A percentile compares a stretch with the other conserved stretches of the same genome.
Evolutionary conservation across 2,113 vertebrate genomes (phyloP).

Genomic region (Motacilla tschutschensis): DNA sequence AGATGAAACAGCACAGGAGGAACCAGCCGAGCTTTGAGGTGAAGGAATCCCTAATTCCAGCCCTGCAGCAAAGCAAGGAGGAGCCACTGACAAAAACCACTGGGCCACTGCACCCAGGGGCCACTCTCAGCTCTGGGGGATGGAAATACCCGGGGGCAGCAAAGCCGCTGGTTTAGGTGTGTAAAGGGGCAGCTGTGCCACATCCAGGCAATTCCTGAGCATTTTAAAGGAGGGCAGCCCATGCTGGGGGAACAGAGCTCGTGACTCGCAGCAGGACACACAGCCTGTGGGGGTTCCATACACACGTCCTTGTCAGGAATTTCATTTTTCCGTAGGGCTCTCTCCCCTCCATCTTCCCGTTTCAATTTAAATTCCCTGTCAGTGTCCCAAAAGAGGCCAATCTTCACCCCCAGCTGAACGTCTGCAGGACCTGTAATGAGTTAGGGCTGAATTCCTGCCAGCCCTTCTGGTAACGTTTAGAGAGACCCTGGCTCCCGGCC

Average conservation of each 20-base stretch:
- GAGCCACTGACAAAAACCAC: neutral
- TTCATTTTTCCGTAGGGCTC: neutral
- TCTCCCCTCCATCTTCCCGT: neutral
- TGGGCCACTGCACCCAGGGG: neutral
- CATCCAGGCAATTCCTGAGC: neutral
- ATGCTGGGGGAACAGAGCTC: neutral
- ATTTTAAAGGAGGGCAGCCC: neutral
- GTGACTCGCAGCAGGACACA: neutral
- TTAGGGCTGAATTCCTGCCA: slow-evolving; percentile 30
- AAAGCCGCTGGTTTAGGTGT: neutral
- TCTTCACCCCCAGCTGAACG: neutral
- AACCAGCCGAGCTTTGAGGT: neutral
- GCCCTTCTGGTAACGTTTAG: slow-evolving; percentile 34
- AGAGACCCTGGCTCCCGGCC: slow-evolving; percentile 35
- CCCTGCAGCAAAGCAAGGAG: neutral
- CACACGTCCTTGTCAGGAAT: neutral
- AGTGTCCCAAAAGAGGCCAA: neutral
- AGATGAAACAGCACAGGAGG: neutral
- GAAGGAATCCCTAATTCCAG: neutral
- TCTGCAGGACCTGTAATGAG: neutral
- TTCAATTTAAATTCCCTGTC: slow-evolving; percentile 36
- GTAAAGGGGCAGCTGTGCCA: neutral
- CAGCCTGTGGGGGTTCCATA: neutral
- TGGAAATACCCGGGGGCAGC: too few relatives aligned
- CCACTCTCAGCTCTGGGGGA: neutral